Evolutionary conservation across 2,797 vertebrate species (phyloP).

Genomic region (Cottoperca gobio): DNA sequence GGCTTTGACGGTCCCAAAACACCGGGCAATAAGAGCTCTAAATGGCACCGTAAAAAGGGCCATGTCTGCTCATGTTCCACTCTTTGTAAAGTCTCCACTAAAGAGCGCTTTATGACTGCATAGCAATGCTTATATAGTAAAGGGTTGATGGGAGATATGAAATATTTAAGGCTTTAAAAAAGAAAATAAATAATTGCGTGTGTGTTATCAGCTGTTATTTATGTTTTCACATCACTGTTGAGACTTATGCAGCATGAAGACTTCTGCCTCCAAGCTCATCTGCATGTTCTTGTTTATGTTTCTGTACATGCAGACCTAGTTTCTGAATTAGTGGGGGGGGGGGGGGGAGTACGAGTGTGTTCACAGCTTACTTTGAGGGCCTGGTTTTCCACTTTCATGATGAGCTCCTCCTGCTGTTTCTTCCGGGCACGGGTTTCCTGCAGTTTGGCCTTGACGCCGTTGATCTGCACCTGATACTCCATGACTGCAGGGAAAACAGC

Average conservation of each 20-base stretch:
- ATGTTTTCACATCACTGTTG: conserved; percentile 41
- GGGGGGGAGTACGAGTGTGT: conserved; percentile 2
- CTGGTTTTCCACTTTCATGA: conserved; percentile 98
- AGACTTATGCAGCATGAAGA: conserved; percentile 44
- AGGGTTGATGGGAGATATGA: conserved; percentile 31
- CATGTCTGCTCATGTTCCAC: conserved; percentile 62
- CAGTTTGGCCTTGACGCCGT: conserved; percentile 92
- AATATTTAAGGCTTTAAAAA: conserved; percentile 49
- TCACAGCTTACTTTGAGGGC: conserved; percentile 91
- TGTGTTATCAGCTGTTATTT: conserved; percentile 39
- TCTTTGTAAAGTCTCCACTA: conserved; percentile 54
- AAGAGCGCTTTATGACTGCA: conserved; percentile 38
- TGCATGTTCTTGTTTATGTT: conserved; percentile 46
- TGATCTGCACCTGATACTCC: conserved; percentile 96
- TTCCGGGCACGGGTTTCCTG: conserved; percentile 95
- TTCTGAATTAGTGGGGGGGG: conserved; percentile 27
- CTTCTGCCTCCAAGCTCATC: conserved; percentile 51
- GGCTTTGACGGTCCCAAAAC: conserved; percentile 61
- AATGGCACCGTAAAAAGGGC: conserved; percentile 64
- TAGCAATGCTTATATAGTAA: conserved; percentile 26
- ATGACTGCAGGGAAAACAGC: conserved; percentile 84
- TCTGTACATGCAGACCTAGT: conserved; percentile 46
- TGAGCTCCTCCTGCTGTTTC: conserved; percentile 97
- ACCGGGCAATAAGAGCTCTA: conserved; percentile 53
- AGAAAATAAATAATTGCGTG: conserved; percentile 10